phyloP scores from a whole-genome alignment of 2,797 vertebrate genomes.

The Anniella stebbinsi region DNA sequence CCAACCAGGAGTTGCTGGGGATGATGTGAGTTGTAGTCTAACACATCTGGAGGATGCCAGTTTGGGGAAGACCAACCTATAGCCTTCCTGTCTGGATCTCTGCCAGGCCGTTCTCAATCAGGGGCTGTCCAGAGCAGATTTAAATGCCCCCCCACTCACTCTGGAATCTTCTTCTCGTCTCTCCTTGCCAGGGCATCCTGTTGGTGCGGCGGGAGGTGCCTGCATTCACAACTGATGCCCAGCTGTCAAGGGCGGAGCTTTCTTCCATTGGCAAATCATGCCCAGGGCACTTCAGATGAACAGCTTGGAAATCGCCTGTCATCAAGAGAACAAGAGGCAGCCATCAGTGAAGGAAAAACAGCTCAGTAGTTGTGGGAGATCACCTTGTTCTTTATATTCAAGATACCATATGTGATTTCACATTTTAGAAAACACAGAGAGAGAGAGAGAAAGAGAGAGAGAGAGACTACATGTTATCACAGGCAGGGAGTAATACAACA shows the following conservation, averaged over 20 bases:
- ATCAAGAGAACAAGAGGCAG: neutral
- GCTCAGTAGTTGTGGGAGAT: neutral
- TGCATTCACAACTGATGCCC: neutral
- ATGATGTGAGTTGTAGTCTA: too few species aligned
- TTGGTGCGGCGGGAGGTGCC: neutral
- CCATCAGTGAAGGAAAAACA: neutral
- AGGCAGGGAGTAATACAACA: fast-evolving
- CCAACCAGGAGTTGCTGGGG: too few species aligned
- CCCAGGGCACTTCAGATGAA: neutral
- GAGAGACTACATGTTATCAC: neutral
- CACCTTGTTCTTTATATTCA: neutral
- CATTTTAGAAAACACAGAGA: neutral
- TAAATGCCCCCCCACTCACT: neutral
- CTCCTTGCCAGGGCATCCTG: neutral
- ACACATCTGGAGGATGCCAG: too few species aligned
- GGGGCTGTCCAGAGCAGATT: neutral
- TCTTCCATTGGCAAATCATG: neutral
- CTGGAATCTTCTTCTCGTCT: neutral
- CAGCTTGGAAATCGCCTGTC: neutral
- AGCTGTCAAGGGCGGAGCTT: neutral
- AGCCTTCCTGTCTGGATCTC: neutral
- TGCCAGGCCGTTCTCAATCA: neutral
- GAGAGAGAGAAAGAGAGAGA: neutral
- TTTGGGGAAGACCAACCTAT: neutral
- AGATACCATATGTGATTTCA: neutral